Evolutionary conservation across 2,888 invertebrate genomes (phyloP), one percentile per base, ranked within the genome.

Genomic region (Lampropteryx suffumata): DNA sequence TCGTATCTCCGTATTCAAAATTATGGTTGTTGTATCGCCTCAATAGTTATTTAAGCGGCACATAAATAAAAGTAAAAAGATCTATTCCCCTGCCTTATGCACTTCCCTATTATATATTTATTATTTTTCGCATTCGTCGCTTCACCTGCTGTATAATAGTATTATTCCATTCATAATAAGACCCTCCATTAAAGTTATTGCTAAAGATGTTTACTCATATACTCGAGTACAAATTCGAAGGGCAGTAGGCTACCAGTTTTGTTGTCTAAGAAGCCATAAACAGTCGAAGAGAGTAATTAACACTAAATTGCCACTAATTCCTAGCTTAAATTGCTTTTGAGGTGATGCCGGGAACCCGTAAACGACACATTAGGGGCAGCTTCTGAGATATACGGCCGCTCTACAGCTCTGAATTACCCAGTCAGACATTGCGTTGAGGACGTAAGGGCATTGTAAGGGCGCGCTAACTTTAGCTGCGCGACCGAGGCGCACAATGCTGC

Each of bases 331-430:
- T 41, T 42, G 49, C 50, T 40, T 26, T 40, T 37, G 40, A 56
- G 62, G 57, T 53, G 56, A 46, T 50, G 51, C 32, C 28, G 52
- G 40, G 35, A 55, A 47, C 55, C 33, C 56, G 56, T 59, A 62
- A 64, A 57, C 50, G 50, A 40, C 52, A 49, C 53, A 54, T 61
- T 62, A 60, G 39, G 41, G 49, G 27, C 53, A 44, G 53, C 59
- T 56, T 34, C 46, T 24, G 51, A 58, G 51, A 61, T 55, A 55
- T 59, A 62, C 55, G 52, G 48, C 47, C 48, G 5, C 26, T 32
- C 26, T 29, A 11, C 26, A 26, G 28, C 30, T 43, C 14, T 10
- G 35, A 48, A 41, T 41, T 30, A 35, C 14, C 21, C 26, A 32
- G 36, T 32, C 39, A 37, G 36, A 17, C 24, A 24, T 17, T 17